phyloP scores from a whole-genome alignment of 2,888 invertebrate species.

The Cyclophora albipunctata region DNA sequence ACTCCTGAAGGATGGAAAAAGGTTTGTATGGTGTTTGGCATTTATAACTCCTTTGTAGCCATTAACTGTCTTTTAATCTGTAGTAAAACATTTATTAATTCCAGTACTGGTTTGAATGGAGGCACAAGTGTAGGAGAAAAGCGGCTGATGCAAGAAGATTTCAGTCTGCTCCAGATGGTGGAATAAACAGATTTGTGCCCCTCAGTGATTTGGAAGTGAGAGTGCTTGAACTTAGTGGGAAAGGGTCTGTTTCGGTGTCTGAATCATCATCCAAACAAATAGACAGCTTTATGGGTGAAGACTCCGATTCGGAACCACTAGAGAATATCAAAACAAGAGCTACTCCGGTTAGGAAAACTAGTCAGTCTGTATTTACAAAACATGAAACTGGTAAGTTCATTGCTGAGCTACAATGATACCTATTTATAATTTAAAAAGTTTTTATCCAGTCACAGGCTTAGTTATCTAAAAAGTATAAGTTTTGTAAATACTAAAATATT shows the following conservation, averaged over 20 bases:
- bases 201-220: constrained; percentile 59
- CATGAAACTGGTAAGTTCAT: background rate
- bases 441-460: no score
- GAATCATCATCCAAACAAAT: constrained; percentile 33
- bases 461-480: no score
- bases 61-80: no score
- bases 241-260: constrained; percentile 28
- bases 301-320: constrained; percentile 48
- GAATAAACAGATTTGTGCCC: constrained; percentile 42
- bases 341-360: constrained; percentile 15
- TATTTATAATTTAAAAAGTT: no score
- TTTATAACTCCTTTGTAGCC: background rate
- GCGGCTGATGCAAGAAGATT: constrained; percentile 45
- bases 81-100: constrained; percentile 11
- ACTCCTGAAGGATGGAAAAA: constrained; percentile 61
- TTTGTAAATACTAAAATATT: no score
- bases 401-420: no score
- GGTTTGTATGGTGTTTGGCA: constrained; percentile 25
- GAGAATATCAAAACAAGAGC: constrained; percentile 33
- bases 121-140: constrained; percentile 61
- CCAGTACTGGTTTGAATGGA: constrained; percentile 67
- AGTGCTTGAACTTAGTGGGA: constrained; percentile 48
- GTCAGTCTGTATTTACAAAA: constrained; percentile 9
- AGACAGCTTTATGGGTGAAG: constrained; percentile 41
- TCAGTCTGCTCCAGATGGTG: constrained; percentile 31